Conservation (phyloP, 2,888 invertebrate genomes). For the Thymelicus lineola region DNA sequence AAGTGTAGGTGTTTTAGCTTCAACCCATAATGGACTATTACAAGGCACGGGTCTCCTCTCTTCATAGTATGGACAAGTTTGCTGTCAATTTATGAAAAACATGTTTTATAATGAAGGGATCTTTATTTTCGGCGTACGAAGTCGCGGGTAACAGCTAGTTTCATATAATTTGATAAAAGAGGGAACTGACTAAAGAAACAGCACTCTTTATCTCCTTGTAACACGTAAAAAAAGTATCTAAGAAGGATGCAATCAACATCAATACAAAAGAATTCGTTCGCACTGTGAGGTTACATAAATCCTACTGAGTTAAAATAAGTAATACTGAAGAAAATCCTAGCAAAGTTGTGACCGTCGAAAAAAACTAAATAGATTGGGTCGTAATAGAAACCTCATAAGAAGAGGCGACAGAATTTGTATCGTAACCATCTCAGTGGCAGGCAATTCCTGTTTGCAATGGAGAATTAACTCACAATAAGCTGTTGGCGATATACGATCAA, state of each 20-base stretch:
- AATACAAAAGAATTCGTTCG: not conserved
- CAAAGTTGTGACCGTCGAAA: slow-evolving; percentile 10
- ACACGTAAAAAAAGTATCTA: not conserved
- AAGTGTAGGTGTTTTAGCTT: too few species aligned
- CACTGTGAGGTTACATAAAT: not conserved
- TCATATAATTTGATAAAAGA: too few species aligned
- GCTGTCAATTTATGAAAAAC: too few species aligned
- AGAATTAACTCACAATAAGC: not conserved
- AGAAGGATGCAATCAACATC: not conserved
- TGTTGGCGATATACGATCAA: not conserved
- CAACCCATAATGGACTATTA: too few species aligned
- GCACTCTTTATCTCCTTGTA: too few species aligned
- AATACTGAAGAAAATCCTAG: slow-evolving; percentile 12
- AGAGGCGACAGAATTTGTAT: slow-evolving; percentile 33
- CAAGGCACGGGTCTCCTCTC: too few species aligned
- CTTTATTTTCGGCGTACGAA: too few species aligned
- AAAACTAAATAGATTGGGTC: slow-evolving; percentile 32
- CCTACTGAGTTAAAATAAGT: not conserved
- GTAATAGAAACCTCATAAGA: slow-evolving; percentile 30
- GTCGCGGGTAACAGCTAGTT: too few species aligned
- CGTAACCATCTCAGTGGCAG: slow-evolving; percentile 25
- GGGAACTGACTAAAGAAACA: too few species aligned
- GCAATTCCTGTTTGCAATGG: slow-evolving; percentile 27
- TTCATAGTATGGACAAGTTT: too few species aligned
- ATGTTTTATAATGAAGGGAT: too few species aligned